Evolutionary conservation across 1,140 invertebrate species (phyloP).

Genomic region (Drosophila micromelanica): DNA sequence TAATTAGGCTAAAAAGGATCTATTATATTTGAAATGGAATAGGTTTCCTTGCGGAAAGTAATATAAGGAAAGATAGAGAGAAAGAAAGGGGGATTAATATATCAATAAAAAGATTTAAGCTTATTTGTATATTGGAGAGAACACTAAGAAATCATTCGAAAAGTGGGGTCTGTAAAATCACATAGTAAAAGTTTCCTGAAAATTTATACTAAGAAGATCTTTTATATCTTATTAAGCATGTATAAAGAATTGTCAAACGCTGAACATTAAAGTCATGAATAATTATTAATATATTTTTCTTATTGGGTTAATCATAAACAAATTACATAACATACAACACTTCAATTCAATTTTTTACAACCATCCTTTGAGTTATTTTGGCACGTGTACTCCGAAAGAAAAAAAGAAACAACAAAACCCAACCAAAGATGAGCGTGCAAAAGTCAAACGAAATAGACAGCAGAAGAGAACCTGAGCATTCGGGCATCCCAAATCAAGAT

Average conservation of each 20-base stretch:
- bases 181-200: no score
- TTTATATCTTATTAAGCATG: no score
- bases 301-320: neutral
- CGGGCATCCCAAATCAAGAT: conserved; percentile 66
- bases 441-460: conserved; percentile 71
- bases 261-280: no score
- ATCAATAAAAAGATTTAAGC: no score
- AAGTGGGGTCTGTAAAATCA: no score
- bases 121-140: no score
- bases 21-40: conserved; percentile 11
- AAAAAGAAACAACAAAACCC: neutral
- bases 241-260: no score
- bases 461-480: conserved; percentile 50
- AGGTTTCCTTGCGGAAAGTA: neutral
- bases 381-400: conserved; percentile 54
- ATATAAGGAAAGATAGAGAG: neutral
- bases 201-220: no score
- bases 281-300: no score
- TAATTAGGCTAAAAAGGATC: conserved; percentile 67
- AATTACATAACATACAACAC: conserved; percentile 8
- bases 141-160: no score
- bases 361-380: conserved; percentile 3
- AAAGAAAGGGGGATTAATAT: neutral
- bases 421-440: conserved; percentile 72
- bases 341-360: neutral